Evolutionary conservation across 2,113 vertebrate genomes (phyloP).

Genomic region (Dromaius novaehollandiae): DNA sequence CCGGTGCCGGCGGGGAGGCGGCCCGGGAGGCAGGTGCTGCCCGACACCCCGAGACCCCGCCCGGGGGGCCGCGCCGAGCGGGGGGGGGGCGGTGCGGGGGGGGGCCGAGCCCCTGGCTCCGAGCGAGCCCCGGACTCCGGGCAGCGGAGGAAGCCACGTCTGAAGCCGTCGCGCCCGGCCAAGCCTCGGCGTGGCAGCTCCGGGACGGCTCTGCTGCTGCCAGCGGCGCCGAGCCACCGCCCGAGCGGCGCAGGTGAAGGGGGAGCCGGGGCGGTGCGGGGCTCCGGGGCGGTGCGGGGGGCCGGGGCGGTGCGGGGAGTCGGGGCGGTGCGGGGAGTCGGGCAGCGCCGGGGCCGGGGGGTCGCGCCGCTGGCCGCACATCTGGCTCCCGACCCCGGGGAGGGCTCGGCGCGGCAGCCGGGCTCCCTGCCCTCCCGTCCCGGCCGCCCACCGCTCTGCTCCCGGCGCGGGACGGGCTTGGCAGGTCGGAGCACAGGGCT

Average conservation of each 20-base stretch:
- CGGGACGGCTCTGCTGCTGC: not conserved
- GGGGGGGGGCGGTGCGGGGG: too few species aligned
- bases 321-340: not conserved
- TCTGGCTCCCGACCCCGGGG: not conserved
- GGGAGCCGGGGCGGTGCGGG: rapidly evolving
- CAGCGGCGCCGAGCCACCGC: rapidly evolving
- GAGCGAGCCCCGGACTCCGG: not conserved
- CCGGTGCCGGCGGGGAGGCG: rapidly evolving
- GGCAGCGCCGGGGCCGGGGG: too few species aligned
- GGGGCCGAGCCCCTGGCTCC: not conserved
- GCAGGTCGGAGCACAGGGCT: not conserved
- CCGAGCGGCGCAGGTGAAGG: not conserved
- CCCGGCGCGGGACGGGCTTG: not conserved
- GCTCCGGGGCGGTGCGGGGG: rapidly evolving
- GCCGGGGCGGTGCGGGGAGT: too few species aligned
- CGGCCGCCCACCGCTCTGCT: too few species aligned
- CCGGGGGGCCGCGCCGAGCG: too few species aligned
- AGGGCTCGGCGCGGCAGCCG: rapidly evolving
- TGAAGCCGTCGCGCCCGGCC: not conserved
- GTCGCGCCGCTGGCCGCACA: not conserved
- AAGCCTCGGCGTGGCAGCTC: rapidly evolving
- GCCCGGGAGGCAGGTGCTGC: not conserved
- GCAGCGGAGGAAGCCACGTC: not conserved
- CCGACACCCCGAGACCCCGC: too few species aligned
- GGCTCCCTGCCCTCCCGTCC: not conserved